Evolutionary conservation across 1,140 invertebrate genomes (phyloP).

Genomic region (Zaprionus africanus): DNA sequence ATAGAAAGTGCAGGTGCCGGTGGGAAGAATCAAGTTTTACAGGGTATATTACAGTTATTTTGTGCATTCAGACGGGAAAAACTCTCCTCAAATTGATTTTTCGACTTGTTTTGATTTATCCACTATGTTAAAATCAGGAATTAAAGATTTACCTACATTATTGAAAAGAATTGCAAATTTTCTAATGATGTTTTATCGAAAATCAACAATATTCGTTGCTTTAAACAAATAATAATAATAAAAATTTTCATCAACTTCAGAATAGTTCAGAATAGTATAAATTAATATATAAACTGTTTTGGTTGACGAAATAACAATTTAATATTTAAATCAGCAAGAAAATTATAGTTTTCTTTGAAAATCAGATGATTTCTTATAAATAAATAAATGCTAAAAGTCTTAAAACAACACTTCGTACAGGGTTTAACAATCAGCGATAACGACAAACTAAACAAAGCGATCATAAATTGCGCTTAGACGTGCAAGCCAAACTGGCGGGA

Average conservation of each 20-base stretch:
- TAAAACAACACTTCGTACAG: background rate
- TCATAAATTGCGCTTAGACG: slow-evolving; percentile 64
- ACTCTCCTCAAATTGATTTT: background rate
- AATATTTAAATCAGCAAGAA: background rate
- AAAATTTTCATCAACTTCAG: too few species aligned
- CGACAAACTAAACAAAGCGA: slow-evolving; percentile 56
- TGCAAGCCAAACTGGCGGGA: slow-evolving; percentile 16
- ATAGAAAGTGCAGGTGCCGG: background rate
- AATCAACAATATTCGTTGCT: too few species aligned
- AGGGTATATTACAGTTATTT: background rate
- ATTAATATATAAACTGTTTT: too few species aligned
- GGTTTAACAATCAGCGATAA: slow-evolving; percentile 22
- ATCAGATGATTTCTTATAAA: background rate
- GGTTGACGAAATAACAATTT: too few species aligned
- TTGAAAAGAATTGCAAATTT: background rate
- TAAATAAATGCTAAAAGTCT: background rate
- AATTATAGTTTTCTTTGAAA: background rate
- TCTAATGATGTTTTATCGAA: background rate
- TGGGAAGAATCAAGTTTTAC: background rate
- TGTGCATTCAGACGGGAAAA: background rate
- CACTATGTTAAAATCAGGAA: background rate
- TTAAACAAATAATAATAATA: too few species aligned
- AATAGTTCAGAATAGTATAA: too few species aligned
- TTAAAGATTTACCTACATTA: background rate
- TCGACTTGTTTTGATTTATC: background rate